Evolutionary conservation across 92 coral and sea anemone species (phyloP).

Genomic region (Paragorgia papillata): DNA sequence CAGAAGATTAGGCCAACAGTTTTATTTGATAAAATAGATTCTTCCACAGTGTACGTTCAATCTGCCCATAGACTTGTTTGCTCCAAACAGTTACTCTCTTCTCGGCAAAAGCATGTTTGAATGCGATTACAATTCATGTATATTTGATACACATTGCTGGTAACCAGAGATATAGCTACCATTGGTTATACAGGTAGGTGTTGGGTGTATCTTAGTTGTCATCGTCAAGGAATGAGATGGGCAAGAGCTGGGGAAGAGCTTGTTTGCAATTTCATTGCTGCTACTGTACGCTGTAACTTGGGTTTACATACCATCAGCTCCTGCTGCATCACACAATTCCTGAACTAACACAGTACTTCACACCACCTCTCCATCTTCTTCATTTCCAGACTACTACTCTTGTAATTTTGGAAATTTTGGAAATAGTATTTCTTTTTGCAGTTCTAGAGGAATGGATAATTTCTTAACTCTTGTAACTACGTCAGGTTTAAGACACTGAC

Average conservation of each 20-base stretch:
- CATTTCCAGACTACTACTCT: not conserved
- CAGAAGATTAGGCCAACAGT: not conserved
- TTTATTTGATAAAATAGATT: not conserved
- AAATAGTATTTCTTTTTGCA: constrained; percentile 26
- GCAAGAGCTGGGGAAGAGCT: too few relatives aligned
- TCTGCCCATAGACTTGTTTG: not conserved
- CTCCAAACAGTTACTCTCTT: not conserved
- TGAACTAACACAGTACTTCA: not conserved
- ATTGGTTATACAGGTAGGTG: too few relatives aligned
- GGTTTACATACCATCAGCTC: not conserved
- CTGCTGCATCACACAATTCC: too few relatives aligned
- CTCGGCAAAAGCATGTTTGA: not conserved
- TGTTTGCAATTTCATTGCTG: too few relatives aligned
- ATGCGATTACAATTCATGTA: not conserved
- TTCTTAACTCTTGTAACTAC: constrained; percentile 37
- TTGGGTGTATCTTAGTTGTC: not conserved
- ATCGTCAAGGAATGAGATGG: too few relatives aligned
- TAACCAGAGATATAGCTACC: not conserved
- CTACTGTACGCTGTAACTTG: too few relatives aligned
- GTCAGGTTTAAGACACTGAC: constrained; percentile 82
- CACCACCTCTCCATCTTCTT: not conserved
- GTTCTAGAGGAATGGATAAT: constrained; percentile 38
- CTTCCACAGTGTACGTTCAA: not conserved
- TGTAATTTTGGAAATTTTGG: constrained; percentile 28
- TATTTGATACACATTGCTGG: not conserved